Evolutionary conservation across 2,888 invertebrate species (phyloP), one percentile per base, ranked within the genome.

Genomic region (Hedya salicella): DNA sequence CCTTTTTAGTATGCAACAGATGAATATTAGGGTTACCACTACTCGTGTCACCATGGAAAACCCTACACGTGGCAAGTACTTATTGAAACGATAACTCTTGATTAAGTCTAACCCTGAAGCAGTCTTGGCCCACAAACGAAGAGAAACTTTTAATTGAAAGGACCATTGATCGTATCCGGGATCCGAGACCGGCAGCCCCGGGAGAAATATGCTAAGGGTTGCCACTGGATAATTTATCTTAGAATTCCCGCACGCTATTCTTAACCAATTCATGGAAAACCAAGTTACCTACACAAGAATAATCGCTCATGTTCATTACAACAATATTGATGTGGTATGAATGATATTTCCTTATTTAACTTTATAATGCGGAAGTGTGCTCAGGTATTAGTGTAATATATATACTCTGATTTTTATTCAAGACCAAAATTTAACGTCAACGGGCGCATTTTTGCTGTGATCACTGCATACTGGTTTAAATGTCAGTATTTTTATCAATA

Each of bases 81-180:
- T n/a, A 21, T 17, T 25, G 30, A 14, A 49, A 49, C 49, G 21
- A 49, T 14, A 25, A 25, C 21, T 39, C 19, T 39, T 40, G 53
- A 40, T 54, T 21, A 54, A 64, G 72, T 50, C 72, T 74, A 79
- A 80, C 81, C 80, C 77, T 79, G 77, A 75, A 66, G 65, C 42
- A 69, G 69, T 69, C 70, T 70, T 68, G 68, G 68, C 67, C 71
- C 73, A 76, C 77, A 78, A 79, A 78, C 76, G 57, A 69, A 71
- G 79, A 75, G 75, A 81, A 88, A 87, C 82, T 87, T 88, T 87
- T 87, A 88, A 88, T 88, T 88, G 85, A 86, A 86, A 84, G 80
- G 78, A 78, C 79, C 82, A 81, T 85, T 86, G 82, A 84, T 86
- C 80, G 81, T 75, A 72, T 78, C 82, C 78, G 76, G 68, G 68